These are phyloP conservation scores for Zaprionus nigranus DNA, from an alignment of 1,140 invertebrate genomes.

Conservation along the genomic window DNA sequence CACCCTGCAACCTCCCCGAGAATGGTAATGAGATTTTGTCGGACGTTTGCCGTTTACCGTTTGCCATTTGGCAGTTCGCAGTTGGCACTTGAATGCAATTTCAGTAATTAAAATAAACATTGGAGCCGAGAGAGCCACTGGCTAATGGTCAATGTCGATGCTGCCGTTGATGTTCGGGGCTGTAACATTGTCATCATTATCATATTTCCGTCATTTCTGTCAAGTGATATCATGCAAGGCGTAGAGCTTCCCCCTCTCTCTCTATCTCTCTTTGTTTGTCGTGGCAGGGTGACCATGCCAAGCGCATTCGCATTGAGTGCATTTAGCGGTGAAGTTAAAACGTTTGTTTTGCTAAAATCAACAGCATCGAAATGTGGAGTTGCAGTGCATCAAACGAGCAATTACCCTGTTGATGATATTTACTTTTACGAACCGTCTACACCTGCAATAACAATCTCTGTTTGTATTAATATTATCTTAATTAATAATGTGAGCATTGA, in stretches of 20 bases:
- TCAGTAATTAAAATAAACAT: slow-evolving; percentile 84
- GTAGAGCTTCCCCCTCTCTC: neutral
- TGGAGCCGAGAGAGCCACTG: slow-evolving; percentile 40
- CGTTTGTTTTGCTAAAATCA: slow-evolving; percentile 65
- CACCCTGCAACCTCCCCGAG: neutral
- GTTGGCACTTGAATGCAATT: slow-evolving; percentile 84
- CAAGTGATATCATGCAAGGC: neutral
- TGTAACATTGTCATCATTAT: slow-evolving; percentile 69
- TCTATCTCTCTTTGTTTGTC: neutral
- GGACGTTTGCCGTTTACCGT: slow-evolving; percentile 12
- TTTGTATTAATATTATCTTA: slow-evolving; percentile 11
- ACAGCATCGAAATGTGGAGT: slow-evolving; percentile 22
- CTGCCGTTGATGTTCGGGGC: slow-evolving; percentile 31
- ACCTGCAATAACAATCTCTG: slow-evolving; percentile 5
- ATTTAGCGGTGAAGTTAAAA: slow-evolving; percentile 4
- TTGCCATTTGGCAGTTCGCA: slow-evolving; percentile 57
- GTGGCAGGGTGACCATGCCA: neutral
- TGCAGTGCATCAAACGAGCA: neutral
- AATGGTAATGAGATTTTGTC: slow-evolving; percentile 19
- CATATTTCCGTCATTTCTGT: slow-evolving; percentile 62
- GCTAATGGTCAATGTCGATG: slow-evolving; percentile 17
- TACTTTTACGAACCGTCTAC: neutral
- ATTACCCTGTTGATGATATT: slow-evolving; percentile 7
- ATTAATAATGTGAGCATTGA: neutral
- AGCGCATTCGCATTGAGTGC: neutral